A percentile compares a stretch with the other conserved stretches of the same genome.
These are phyloP conservation scores for Polyodon spathula DNA, from an alignment of 2,113 vertebrate genomes.

Conservation along the genomic window DNA sequence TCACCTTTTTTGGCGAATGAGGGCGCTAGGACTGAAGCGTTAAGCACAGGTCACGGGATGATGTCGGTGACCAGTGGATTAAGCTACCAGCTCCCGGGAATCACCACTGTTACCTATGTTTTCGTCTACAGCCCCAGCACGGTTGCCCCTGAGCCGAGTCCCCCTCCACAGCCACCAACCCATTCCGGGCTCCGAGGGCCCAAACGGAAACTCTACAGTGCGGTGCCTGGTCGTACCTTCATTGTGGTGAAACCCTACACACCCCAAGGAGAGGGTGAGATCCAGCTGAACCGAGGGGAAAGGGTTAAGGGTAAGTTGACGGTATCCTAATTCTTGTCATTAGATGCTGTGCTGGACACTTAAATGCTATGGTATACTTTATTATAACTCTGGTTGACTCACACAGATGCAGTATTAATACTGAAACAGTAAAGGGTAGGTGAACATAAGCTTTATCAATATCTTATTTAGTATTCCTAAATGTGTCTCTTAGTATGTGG, in stretches of 20 bases:
- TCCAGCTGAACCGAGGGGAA: conserved; percentile 87
- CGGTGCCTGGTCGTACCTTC: conserved; percentile 87
- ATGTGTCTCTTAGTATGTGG: no score
- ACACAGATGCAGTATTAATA: no score
- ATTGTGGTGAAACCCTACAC: conserved; percentile 87
- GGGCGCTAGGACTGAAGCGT: conserved; percentile 1
- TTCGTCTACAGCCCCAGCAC: conserved; percentile 91
- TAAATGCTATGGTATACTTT: not conserved
- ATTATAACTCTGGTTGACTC: not conserved
- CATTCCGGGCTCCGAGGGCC: conserved; percentile 70
- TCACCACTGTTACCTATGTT: conserved; percentile 89
- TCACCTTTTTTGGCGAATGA: not conserved
- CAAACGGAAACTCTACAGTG: conserved; percentile 92
- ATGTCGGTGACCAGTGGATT: conserved; percentile 64
- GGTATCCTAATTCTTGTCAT: not conserved
- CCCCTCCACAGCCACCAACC: conserved; percentile 59
- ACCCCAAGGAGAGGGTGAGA: conserved; percentile 86
- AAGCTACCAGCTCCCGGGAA: conserved; percentile 72
- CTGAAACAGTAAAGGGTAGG: no score
- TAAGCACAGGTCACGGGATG: conserved; percentile 10
- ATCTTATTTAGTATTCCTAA: no score
- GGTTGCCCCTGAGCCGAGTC: conserved; percentile 63
- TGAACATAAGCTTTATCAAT: no score
- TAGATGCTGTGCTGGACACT: not conserved
- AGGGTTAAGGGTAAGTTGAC: conserved; percentile 81